Percentiles rank a stretch among this genome's conserved stretches.
Conservation (phyloP, 1,140 invertebrate genomes). For the Coboldia fuscipes region DNA sequence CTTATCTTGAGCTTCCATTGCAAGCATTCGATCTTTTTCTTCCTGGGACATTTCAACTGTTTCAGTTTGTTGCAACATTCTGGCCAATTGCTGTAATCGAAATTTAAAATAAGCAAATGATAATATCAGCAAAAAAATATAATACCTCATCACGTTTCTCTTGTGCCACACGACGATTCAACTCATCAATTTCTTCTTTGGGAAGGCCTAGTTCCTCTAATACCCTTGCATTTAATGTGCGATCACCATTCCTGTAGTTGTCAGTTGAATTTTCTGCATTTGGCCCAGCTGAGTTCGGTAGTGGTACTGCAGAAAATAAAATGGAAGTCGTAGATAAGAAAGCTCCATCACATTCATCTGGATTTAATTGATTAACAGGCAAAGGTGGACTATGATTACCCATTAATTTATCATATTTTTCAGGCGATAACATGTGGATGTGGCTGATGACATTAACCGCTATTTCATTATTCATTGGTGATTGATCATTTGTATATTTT, state of each 20-base stretch:
- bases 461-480: background rate
- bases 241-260: background rate
- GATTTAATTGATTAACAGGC: background rate
- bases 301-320: background rate
- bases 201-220: constrained; percentile 29
- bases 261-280: background rate
- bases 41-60: constrained; percentile 35
- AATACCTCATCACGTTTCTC: constrained; percentile 32
- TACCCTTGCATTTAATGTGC: background rate
- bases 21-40: constrained; percentile 43
- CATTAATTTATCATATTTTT: constrained; percentile 18
- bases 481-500: constrained; percentile 1
- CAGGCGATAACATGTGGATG: constrained; percentile 12
- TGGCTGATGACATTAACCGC: background rate
- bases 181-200: constrained; percentile 28
- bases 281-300: no score
- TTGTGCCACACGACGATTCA: constrained; percentile 30
- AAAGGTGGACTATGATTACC: constrained; percentile 5
- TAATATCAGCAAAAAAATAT: constrained; percentile 1
- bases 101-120: background rate
- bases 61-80: constrained; percentile 31
- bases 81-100: constrained; percentile 22
- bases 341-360: background rate
- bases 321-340: background rate
- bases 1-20: constrained; percentile 79